Percentiles rank a stretch among this genome's conserved stretches.
Evolutionary conservation across 2,113 vertebrate species (phyloP).

Genomic region (Lampris megalopsis): DNA sequence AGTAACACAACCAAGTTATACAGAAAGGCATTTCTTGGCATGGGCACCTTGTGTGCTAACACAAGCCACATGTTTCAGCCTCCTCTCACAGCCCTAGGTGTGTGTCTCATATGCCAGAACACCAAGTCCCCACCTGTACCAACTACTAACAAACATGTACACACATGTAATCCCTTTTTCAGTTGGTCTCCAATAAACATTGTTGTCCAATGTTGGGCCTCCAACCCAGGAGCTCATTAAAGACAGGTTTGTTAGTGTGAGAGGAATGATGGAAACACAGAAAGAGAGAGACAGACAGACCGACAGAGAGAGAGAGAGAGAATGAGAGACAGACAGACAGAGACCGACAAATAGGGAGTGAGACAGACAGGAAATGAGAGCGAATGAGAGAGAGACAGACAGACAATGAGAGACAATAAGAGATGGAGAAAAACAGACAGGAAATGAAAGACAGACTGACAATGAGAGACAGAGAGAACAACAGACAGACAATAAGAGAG

Average conservation of each 20-base stretch:
- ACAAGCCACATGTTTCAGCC: constrained; percentile 10
- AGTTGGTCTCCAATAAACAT: constrained; percentile 47
- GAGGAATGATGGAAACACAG: background rate
- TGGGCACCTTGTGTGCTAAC: constrained; percentile 8
- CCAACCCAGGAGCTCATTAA: constrained; percentile 29
- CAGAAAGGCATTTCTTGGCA: constrained; percentile 4
- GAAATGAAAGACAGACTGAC: background rate
- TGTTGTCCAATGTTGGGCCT: background rate
- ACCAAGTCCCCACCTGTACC: background rate
- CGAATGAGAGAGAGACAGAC: constrained; percentile 23
- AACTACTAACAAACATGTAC: constrained; percentile 37
- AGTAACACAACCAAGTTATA: background rate
- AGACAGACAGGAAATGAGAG: background rate
- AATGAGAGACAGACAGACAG: constrained; percentile 17
- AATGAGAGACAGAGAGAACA: constrained; percentile 30
- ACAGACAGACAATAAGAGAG: too few species aligned
- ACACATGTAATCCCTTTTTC: constrained; percentile 12
- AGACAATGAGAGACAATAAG: constrained; percentile 54
- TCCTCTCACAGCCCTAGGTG: background rate
- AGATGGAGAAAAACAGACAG: background rate
- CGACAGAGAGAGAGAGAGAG: background rate
- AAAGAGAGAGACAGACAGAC: background rate
- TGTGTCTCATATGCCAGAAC: constrained; percentile 21
- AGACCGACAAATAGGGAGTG: background rate
- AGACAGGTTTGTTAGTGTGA: constrained; percentile 24